phyloP scores from a whole-genome alignment of 2,797 vertebrate species.

The Melanotaenia pygmaea region DNA sequence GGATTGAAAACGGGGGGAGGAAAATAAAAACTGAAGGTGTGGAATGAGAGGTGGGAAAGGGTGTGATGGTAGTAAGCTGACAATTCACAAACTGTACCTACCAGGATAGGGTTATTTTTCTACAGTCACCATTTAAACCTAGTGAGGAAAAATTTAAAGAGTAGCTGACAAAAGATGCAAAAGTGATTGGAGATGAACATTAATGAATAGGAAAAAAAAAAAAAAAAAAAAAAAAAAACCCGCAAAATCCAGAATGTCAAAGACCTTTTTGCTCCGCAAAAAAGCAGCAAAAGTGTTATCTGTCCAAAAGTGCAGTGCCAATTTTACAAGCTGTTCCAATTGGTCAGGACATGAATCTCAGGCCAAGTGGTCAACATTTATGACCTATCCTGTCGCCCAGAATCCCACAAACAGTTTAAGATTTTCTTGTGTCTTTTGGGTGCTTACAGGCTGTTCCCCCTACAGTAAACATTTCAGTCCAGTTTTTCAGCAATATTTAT shows the following conservation, averaged over 20 bases:
- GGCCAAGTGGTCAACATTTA: not conserved
- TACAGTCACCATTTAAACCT: slow-evolving; percentile 90
- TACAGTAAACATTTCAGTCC: not conserved
- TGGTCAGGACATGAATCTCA: not conserved
- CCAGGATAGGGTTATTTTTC: slow-evolving; percentile 86
- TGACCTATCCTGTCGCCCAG: not conserved
- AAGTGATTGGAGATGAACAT: slow-evolving; percentile 80
- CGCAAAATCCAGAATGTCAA: slow-evolving; percentile 73
- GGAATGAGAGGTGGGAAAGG: not conserved
- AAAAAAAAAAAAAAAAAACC: slow-evolving; percentile 42
- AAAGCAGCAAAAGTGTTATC: not conserved
- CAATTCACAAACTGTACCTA: slow-evolving; percentile 85
- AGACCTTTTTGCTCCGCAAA: slow-evolving; percentile 45
- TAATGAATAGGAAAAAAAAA: slow-evolving; percentile 65
- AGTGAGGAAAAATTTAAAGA: slow-evolving; percentile 87
- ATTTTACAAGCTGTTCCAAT: not conserved
- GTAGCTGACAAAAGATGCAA: slow-evolving; percentile 83
- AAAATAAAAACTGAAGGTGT: slow-evolving; percentile 15
- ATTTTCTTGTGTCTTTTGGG: not conserved
- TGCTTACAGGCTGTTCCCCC: not conserved
- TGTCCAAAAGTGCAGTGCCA: too few relatives aligned
- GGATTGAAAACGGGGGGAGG: slow-evolving; percentile 6
- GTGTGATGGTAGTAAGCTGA: slow-evolving; percentile 71
- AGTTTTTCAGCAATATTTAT: not conserved
- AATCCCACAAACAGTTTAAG: not conserved